Evolutionary conservation across 35 echinoderm and acorn worm genomes (phyloP).

Genomic region (Ptychodera flava): DNA sequence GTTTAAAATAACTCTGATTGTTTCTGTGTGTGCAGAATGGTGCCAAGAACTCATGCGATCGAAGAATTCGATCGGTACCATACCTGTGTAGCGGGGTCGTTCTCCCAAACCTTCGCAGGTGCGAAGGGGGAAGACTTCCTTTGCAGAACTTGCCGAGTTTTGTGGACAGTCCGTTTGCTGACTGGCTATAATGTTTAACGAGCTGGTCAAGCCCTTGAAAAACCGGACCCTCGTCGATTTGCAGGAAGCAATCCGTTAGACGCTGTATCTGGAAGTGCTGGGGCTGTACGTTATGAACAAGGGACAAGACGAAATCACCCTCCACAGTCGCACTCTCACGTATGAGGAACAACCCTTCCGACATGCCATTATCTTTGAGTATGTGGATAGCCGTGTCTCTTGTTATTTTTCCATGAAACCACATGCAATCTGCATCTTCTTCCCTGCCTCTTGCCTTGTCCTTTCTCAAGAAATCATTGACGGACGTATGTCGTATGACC

Average conservation of each 20-base stretch:
- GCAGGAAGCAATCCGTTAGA: slow-evolving; percentile 75
- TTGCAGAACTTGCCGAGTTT: slow-evolving; percentile 30
- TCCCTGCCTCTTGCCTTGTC: slow-evolving; percentile 54
- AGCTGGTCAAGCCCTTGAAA: slow-evolving; percentile 53
- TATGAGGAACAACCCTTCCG: slow-evolving; percentile 63
- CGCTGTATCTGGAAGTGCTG: slow-evolving; percentile 96
- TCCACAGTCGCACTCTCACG: slow-evolving; percentile 68
- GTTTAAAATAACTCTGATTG: no score
- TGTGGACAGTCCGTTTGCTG: slow-evolving; percentile 43
- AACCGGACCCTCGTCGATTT: slow-evolving; percentile 55
- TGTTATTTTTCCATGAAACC: slow-evolving; percentile 95
- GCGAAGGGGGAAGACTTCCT: slow-evolving; percentile 30
- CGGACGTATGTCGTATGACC: slow-evolving; percentile 11
- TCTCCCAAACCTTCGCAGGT: slow-evolving; percentile 29
- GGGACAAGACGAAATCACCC: slow-evolving; percentile 95
- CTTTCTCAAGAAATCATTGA: slow-evolving; percentile 59
- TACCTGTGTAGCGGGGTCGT: slow-evolving; percentile 48
- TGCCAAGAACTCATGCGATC: no score
- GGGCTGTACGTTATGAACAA: slow-evolving; percentile 57
- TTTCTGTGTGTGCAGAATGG: neutral
- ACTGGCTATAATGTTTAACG: slow-evolving; percentile 25
- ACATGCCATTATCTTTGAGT: slow-evolving; percentile 46
- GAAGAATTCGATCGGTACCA: no score
- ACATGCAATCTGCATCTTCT: slow-evolving; percentile 67
- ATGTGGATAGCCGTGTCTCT: slow-evolving; percentile 84